Evolutionary conservation across 2,113 vertebrate species (phyloP), one percentile per base, ranked within the genome.

Genomic region (Gulo gulo): DNA sequence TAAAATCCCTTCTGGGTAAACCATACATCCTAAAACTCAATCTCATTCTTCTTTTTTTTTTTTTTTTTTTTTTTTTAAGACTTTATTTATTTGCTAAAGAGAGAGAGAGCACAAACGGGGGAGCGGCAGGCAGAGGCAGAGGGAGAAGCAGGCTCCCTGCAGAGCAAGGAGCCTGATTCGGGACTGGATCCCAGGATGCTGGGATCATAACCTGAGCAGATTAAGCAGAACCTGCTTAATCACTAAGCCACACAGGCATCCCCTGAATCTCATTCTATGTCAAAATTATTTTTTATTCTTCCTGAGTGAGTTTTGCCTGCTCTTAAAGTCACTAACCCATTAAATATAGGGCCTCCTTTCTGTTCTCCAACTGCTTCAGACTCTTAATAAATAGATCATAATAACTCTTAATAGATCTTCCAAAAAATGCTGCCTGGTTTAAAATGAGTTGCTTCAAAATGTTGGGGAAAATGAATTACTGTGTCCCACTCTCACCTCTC

Each of bases 401-500:
- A 59, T 59, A 59, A 59, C 57, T 79, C 71, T 73, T 80, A 74
- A 7, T 1, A 86, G 52, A 86, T 71, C 36, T 88, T 34, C 24
- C 15, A 20, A 36, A 61, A 93, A 76, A 52, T 2, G 14, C 52
- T 45, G 7, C 10, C 55, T 57, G 24, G 6, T 80, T 91, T 85
- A 73, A 96, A 96, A 45, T 61, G 15, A 91, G 23, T 65, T 86
- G 29, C n/a, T 91, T 91, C 39, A 21, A 87, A 94, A 65, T 74
- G 29, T 91, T 74, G 39, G 20, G 23, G 26, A 26, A 63, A 88
- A 59, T 50, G 18, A 74, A 82, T 45, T 61, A 6, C 45, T 63
- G 26, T 55, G 45, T 50, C 42, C 36, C 18, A 50, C 21, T 11
- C 24, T 55, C 61, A 47, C 9, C 15, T 11, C 24, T 55, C 61